phyloP scores from a whole-genome alignment of 2,888 invertebrate species.

The Eristalis intricaria region DNA sequence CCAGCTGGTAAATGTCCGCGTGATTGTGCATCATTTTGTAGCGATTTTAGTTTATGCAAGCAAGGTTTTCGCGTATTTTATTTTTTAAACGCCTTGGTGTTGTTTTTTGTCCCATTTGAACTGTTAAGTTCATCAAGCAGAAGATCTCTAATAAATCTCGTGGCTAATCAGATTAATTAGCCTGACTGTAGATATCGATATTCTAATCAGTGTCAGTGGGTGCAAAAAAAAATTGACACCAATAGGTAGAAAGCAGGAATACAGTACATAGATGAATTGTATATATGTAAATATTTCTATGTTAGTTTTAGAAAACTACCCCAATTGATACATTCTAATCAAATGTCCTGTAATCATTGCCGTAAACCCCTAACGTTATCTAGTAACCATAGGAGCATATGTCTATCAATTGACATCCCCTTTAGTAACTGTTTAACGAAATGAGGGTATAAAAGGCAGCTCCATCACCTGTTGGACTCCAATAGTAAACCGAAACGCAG shows the following conservation, averaged over 20 bases:
- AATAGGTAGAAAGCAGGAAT: background rate
- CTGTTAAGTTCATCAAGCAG: background rate
- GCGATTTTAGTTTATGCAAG: background rate
- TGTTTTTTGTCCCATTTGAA: background rate
- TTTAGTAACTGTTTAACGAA: constrained; percentile 48
- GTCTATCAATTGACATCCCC: constrained; percentile 49
- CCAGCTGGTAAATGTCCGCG: background rate
- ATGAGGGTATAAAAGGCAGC: constrained; percentile 69
- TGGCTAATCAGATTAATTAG: constrained; percentile 20
- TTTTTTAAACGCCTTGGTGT: background rate
- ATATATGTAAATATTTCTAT: background rate
- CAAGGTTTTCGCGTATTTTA: background rate
- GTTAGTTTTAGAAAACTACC: background rate
- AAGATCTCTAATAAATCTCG: constrained; percentile 15
- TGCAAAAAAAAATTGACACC: background rate
- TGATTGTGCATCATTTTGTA: background rate
- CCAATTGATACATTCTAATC: background rate
- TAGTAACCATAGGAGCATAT: constrained; percentile 58
- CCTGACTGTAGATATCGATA: constrained; percentile 15
- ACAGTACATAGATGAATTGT: background rate
- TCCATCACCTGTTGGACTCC: constrained; percentile 56
- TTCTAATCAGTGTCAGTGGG: constrained; percentile 7
- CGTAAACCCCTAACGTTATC: constrained; percentile 36
- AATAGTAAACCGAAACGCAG: constrained; percentile 39
- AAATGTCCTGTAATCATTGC: constrained; percentile 50